phyloP scores from a whole-genome alignment of 2,113 vertebrate species.

The Synodontis membranacea region DNA sequence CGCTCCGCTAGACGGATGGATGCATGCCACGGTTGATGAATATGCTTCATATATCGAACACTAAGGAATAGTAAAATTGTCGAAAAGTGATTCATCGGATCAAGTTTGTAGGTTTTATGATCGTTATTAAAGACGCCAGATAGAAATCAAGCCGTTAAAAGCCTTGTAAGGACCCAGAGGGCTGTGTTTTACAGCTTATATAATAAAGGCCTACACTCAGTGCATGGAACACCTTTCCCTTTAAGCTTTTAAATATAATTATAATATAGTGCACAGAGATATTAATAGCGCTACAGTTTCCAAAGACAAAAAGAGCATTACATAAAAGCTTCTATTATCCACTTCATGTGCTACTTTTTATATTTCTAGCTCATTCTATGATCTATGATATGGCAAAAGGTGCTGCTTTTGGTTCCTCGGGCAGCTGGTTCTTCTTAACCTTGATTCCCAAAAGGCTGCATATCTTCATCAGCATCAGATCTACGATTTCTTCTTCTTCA shows the following conservation, averaged over 20 bases:
- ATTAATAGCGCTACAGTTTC: not conserved
- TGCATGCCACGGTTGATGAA: not conserved
- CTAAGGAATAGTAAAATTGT: not conserved
- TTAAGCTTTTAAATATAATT: not conserved
- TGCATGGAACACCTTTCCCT: not conserved
- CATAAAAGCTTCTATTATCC: constrained; percentile 10
- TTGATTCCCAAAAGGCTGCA: constrained; percentile 44
- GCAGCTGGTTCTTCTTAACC: constrained; percentile 40
- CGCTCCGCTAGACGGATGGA: not conserved
- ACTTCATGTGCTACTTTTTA: not conserved
- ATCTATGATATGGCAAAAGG: constrained; percentile 36
- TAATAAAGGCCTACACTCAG: not conserved
- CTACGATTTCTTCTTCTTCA: constrained; percentile 47
- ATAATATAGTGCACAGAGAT: not conserved
- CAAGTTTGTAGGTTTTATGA: not conserved
- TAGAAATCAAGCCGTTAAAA: constrained; percentile 4
- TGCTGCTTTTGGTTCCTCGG: constrained; percentile 25
- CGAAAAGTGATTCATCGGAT: not conserved
- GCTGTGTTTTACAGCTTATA: not conserved
- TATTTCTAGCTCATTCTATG: not conserved
- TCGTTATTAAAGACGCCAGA: not conserved
- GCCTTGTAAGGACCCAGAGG: not conserved
- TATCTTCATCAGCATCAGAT: constrained; percentile 40
- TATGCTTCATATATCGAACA: not conserved
- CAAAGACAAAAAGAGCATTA: constrained; percentile 6